These are phyloP conservation scores for Mamestra brassicae DNA, from an alignment of 2,888 invertebrate genomes.

Conservation along the genomic window DNA sequence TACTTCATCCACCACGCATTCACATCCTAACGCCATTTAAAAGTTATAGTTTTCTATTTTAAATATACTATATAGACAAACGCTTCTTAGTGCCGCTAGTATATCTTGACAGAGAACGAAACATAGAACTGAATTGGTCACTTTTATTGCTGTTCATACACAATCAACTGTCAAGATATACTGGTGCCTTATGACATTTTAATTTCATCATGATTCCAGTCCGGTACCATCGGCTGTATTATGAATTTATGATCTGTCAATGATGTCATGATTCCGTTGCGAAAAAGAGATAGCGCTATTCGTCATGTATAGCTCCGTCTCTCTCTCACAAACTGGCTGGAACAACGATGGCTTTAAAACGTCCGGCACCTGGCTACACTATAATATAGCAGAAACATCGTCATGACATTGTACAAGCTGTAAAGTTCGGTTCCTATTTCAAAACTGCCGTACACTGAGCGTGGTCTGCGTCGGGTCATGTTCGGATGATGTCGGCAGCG, in stretches of 20 bases:
- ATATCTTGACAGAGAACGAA: constrained; percentile 6
- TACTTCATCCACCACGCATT: constrained; percentile 10
- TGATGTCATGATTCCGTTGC: not conserved
- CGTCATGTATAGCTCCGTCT: not conserved
- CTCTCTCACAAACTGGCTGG: not conserved
- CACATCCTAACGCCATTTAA: constrained; percentile 15
- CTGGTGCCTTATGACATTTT: not conserved
- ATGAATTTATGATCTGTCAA: not conserved
- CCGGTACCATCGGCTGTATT: too few relatives aligned
- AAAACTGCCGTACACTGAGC: constrained; percentile 19
- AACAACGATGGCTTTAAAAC: constrained; percentile 6
- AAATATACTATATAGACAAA: constrained; percentile 25
- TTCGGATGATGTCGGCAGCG: not conserved
- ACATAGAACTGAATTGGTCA: constrained; percentile 31
- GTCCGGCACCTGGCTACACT: not conserved
- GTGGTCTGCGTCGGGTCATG: constrained; percentile 7
- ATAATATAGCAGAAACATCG: not conserved
- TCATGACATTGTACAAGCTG: constrained; percentile 1
- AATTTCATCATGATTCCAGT: not conserved
- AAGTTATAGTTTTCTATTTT: constrained; percentile 30
- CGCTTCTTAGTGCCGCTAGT: constrained; percentile 13
- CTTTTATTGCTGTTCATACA: constrained; percentile 36
- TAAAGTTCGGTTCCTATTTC: constrained; percentile 29
- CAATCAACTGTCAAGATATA: constrained; percentile 15
- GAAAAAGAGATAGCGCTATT: not conserved